Evolutionary conservation across 2,797 vertebrate species (phyloP), one percentile per base, ranked within the genome.

Genomic region (Lates japonicus): DNA sequence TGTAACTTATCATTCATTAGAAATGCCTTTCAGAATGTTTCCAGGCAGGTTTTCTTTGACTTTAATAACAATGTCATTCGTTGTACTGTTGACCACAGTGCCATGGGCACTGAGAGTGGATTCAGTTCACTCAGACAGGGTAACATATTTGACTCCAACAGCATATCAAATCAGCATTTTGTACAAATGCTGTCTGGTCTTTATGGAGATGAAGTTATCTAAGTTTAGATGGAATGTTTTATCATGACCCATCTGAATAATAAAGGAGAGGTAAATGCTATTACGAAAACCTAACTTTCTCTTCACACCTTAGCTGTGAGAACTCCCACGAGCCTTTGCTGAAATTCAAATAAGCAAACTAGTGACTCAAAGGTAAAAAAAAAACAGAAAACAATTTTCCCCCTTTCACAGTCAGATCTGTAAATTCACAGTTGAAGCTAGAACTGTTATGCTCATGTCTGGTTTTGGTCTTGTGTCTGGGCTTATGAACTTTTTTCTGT

Each of bases 1-100:
- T 14, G 19, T 67, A 11, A 48, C 11, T 11, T 52, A n/a, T 10
- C 2, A 1, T 16, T 61, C 33, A 29, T 61, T 69, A 49, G 4
- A 49, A 63, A 48, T 48, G n/a, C 22, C 29, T 46, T 3, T 3
- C 57, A 33, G 22, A 41, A 10, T 39, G 37, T 42, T 67, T 68
- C 31, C 57, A 57, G 31, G 44, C n/a, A 4, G 2, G 12, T 17
- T 54, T 42, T 49, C 12, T 39, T n/a, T 66, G n/a, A 46, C n/a
- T 37, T 35, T 41, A 63, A 76, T 48, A 39, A 44, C 8, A 31
- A 60, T 42, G n/a, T 57, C 9, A 65, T 37, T 46, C 22, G 5
- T 70, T 51, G 6, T 39, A 55, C 25, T 69, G 31, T 73, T 77
- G 31, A 51, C 20, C 12, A 35, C 33, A 46, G 39, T 7, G 31